phyloP scores from a whole-genome alignment of 2,797 vertebrate species.

The Geotrypetes seraphini region DNA sequence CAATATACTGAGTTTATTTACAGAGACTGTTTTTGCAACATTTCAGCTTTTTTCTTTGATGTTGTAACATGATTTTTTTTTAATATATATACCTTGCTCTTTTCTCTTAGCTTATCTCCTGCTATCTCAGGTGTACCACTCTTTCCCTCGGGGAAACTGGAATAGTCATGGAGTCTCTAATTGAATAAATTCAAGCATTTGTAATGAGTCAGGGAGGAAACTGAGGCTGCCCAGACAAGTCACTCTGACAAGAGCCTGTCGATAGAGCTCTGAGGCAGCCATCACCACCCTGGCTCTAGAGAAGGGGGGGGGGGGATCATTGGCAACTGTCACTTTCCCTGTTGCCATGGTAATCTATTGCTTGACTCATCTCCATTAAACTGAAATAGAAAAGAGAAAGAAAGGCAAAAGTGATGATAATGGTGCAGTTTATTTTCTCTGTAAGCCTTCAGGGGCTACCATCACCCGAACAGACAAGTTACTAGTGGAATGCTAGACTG shows the following conservation, averaged over 20 bases:
- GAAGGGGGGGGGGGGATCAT: constrained; percentile 38
- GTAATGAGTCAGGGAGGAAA: neutral
- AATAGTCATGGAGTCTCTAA: neutral
- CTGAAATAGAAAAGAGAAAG: constrained; percentile 30
- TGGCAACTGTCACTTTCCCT: constrained; percentile 56
- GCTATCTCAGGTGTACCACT: too few species aligned
- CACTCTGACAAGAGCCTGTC: constrained; percentile 25
- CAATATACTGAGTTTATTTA: too few species aligned
- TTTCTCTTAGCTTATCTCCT: too few species aligned
- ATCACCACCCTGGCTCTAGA: constrained; percentile 33
- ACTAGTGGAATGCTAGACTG: constrained; percentile 42
- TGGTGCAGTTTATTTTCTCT: constrained; percentile 17
- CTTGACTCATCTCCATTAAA: constrained; percentile 48
- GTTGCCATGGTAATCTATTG: constrained; percentile 40
- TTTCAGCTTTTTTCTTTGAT: too few species aligned
- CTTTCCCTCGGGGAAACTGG: neutral
- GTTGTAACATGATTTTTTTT: too few species aligned
- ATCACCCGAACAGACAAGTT: constrained; percentile 44
- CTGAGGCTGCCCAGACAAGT: constrained; percentile 1
- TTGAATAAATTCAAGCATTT: neutral
- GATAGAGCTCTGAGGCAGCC: constrained; percentile 12
- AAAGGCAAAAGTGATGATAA: constrained; percentile 23
- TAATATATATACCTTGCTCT: too few species aligned
- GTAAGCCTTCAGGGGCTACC: constrained; percentile 31
- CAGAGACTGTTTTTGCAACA: too few species aligned